Conservation (phyloP, 2,797 vertebrate species). For the Paratrypauchen microcephalus region DNA sequence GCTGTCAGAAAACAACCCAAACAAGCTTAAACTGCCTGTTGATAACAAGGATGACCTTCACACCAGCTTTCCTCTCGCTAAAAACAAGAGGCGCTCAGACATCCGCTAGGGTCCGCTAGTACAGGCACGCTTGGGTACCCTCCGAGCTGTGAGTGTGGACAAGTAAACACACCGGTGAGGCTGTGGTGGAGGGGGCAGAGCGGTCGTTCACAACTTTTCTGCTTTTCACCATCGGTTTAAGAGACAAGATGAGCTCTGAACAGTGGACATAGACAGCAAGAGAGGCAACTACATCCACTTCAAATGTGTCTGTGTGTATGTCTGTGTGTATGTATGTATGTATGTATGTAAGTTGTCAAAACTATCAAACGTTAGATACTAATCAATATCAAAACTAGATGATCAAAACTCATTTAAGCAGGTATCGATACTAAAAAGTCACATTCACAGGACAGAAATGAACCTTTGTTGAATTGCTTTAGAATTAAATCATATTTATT, state of each 20-base stretch:
- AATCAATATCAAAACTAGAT: too few species aligned
- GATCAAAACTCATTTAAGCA: too few species aligned
- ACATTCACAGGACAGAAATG: too few species aligned
- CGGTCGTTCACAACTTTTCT: too few species aligned
- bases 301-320: too few species aligned
- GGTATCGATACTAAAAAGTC: too few species aligned
- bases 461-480: too few species aligned
- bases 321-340: too few species aligned
- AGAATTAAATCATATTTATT: too few species aligned
- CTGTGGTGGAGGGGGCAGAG: not conserved
- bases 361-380: too few species aligned
- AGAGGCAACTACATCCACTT: constrained; percentile 11
- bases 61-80: not conserved
- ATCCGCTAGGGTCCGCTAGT: not conserved
- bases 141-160: not conserved
- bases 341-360: too few species aligned
- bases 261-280: constrained; percentile 8
- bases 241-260: constrained; percentile 47
- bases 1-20: constrained; percentile 23
- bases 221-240: constrained; percentile 46
- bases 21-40: constrained; percentile 22
- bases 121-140: not conserved
- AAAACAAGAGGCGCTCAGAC: not conserved
- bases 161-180: not conserved
- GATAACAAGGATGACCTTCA: constrained; percentile 41